Base-by-base conservation (phyloP, 37 sponge, comb jelly and placozoan species). In the Amphimedon queenslandica region DNA sequence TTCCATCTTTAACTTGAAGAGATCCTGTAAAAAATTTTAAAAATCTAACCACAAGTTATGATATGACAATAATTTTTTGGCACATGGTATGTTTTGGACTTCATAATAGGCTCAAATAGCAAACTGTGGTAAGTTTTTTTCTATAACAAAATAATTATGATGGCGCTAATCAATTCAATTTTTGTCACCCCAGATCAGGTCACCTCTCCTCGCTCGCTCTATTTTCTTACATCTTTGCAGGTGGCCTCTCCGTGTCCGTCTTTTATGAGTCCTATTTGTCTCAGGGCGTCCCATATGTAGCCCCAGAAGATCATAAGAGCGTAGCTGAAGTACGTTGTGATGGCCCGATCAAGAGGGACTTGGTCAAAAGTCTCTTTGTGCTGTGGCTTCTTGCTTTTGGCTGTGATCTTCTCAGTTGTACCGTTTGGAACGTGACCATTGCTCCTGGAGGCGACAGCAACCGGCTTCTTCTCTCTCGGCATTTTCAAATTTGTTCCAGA, bases 311-410 rank as follows among this genome's bases (percentile, higher is more conserved):
- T 79, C 24, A 92, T 51, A 20, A 96, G 8, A 6, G 58, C 77
- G 39, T 81, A 89, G 40, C 71, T 51, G 25, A 92, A 39, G 72
- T 92, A 96, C 1, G 97, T 89, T 11, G 29, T 67, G 21, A 96
- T 76, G 10, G 94, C 87, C 8, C 35, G 35, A 2, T 55, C 36
- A 29, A 90, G 37, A 4, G 88, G 88, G 0, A 84, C 69, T 2
- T 58, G 63, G 4, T 89, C 85, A 42, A 89, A 89, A 2, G 35
- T 41, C 40, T 89, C 88, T 41, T 79, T 77, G 11, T 69, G 70
- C 60, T 24, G 28, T 29, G 37, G 4, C 51, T 38, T 29, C 1
- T 21, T 30, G 21, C 37, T 57, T 42, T 24, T 8, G 5, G 23
- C 35, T 67, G 13, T 63, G n/a, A n/a, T n/a, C n/a, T n/a, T n/a